Evolutionary conservation across 2,113 vertebrate genomes (phyloP), one percentile per base, ranked within the genome.

Genomic region (Microtus pennsylvanicus): DNA sequence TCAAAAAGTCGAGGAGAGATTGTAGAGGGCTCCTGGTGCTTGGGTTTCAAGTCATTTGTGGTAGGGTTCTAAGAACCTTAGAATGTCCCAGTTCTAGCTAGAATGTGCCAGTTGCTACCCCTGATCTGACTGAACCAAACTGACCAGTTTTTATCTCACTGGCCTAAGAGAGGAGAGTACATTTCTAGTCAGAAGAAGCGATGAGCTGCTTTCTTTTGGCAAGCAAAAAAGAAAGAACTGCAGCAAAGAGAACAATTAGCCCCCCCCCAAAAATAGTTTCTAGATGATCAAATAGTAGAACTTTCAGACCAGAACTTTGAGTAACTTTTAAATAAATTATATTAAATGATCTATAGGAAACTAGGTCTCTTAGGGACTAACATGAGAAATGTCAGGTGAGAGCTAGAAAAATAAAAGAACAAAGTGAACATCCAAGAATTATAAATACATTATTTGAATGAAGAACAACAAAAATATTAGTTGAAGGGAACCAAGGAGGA

Each of bases 351-450:
- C 42, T 89, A 21, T 0, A 86, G 30, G 58, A 72, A 90, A 91
- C 67, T 13, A 75, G 67, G 2, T 16, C 16, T 81, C 16, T 77
- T 87, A 63, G 76, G 58, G 38, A 33, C 74, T 45, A 92, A 85
- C 21, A 72, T 74, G 69, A 95, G 63, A 67, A 87, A 88, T 88
- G 82, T 94, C 72, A 78, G 35, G 45, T 22, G 77, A 92, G 65
- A 94, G n/a, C 80, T 87, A 42, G 33, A 89, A 94, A 96, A 45
- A 67, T 26, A 28, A 89, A 89, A 83, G 47, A 92, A 87, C n/a
- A 35, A 78, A 77, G 65, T 5, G 10, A 61, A 74, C 80, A 78
- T 77, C 33, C 8, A 38, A 75, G 81, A 72, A 70, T 21, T 83
- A 94, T 69, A 80, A 61, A 13, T 63, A 38, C 1, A 55, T 5